Evolutionary conservation across 2,888 invertebrate species (phyloP), one percentile per base, ranked within the genome.

Genomic region (Microdon myrmicae): DNA sequence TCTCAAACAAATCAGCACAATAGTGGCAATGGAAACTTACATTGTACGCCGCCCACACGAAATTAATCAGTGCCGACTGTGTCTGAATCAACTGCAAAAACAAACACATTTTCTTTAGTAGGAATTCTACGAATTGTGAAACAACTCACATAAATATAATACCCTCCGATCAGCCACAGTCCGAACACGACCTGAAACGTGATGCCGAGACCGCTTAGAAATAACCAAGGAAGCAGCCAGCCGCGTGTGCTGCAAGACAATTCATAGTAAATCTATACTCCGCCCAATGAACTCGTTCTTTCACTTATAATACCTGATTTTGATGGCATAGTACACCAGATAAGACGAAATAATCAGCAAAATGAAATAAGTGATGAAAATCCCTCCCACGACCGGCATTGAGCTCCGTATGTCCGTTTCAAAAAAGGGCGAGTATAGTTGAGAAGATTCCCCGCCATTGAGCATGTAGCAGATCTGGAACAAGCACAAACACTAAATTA

Each of bases 351-450:
- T 54, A 86, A 83, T 37, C 75, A 80, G 67, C 0, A 74, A 28
- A 0, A 77, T 1, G 47, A 75, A 73, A 74, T 78, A 77, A 61
- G 79, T 31, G 59, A 76, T 73, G 68, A 75, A 79, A 23, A 78
- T 68, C 2, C 72, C 81, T 25, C 91, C 93, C 70, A 87, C 85
- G 8, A 87, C 80, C 76, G 87, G 87, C 82, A 92, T 86, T 5
- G 92, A 75, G 2, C 81, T 80, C 74, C 89, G 83, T 4, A 92
- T 85, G 80, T 94, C 93, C 19, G 93, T 87, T 81, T 95, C 94
- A 79, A 94, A 95, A 20, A 93, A 81, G 0, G 94, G 94, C 73
- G 90, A 90, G 82, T 93, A 94, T 3, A 94, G 81, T 76, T 94
- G 93, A 0, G 91, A 87, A 0, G 94, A 94, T 72, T 94, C 93